Evolutionary conservation across 2,113 vertebrate species (phyloP).

Genomic region (Lepidothrix coronata): DNA sequence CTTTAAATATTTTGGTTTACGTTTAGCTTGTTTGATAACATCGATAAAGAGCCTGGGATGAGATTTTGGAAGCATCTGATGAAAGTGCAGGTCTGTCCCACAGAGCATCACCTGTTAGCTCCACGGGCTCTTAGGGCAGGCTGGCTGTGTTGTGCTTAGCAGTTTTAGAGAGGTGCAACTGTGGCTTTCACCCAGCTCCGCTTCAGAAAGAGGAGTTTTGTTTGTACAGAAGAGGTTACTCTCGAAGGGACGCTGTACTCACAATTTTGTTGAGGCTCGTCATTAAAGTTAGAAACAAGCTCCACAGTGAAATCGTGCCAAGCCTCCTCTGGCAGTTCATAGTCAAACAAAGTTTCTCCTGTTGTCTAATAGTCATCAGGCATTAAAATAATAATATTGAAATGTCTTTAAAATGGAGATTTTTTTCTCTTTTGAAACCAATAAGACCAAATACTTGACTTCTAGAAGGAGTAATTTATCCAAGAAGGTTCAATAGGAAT

Average conservation of each 20-base stretch:
- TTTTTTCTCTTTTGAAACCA: background rate
- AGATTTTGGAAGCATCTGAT: background rate
- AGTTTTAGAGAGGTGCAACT: background rate
- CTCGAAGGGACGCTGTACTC: background rate
- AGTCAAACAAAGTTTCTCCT: background rate
- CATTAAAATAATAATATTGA: background rate
- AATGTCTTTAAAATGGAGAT: background rate
- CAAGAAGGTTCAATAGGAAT: background rate
- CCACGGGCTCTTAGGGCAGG: background rate
- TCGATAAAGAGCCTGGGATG: background rate
- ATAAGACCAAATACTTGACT: background rate
- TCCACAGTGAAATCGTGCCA: background rate
- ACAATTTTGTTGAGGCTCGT: background rate
- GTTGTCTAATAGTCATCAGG: background rate
- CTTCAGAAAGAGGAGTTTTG: background rate
- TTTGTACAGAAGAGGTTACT: background rate
- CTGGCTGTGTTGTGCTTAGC: background rate
- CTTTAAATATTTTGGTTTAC: background rate
- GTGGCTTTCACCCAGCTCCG: fast-evolving
- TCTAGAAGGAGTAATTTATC: background rate
- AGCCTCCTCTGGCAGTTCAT: background rate
- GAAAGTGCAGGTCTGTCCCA: background rate
- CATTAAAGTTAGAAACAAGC: conserved; percentile 18
- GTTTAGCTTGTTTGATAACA: background rate
- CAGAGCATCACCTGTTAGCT: background rate